These are phyloP conservation scores for Galeruca laticollis DNA, from an alignment of 2,888 invertebrate genomes.

Conservation along the genomic window DNA sequence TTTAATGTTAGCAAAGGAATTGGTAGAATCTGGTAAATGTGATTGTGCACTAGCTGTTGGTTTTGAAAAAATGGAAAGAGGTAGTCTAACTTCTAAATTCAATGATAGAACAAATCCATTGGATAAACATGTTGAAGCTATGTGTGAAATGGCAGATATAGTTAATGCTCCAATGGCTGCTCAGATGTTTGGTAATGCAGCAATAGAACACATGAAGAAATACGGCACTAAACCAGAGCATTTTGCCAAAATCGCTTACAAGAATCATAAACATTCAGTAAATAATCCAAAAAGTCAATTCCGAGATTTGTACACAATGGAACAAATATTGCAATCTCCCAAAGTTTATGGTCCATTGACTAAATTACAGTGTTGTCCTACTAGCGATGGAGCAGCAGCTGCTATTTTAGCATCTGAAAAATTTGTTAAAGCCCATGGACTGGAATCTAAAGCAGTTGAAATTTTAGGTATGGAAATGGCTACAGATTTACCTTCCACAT, in stretches of 20 bases:
- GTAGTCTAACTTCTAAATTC: constrained; percentile 82
- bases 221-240: constrained; percentile 94
- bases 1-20: constrained; percentile 88
- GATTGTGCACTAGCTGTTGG: constrained; percentile 94
- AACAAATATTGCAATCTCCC: constrained; percentile 91
- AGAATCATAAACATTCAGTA: constrained; percentile 96
- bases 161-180: constrained; percentile 89
- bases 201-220: constrained; percentile 93
- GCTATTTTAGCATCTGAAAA: constrained; percentile 91
- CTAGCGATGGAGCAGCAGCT: constrained; percentile 97
- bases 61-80: constrained; percentile 98
- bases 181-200: constrained; percentile 97
- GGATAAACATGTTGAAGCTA: constrained; percentile 87
- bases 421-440: constrained; percentile 85
- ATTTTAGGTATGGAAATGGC: constrained; percentile 97
- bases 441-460: constrained; percentile 91
- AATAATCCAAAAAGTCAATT: constrained; percentile 98
- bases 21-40: constrained; percentile 88
- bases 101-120: constrained; percentile 89
- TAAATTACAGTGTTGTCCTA: constrained; percentile 97
- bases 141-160: constrained; percentile 87
- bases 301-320: constrained; percentile 88
- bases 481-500: constrained; percentile 90
- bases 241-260: constrained; percentile 97
- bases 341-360: constrained; percentile 92